A percentile compares a stretch with the other conserved stretches of the same genome.
Evolutionary conservation across 2,888 invertebrate species (phyloP).

Genomic region (Apamea sordens): DNA sequence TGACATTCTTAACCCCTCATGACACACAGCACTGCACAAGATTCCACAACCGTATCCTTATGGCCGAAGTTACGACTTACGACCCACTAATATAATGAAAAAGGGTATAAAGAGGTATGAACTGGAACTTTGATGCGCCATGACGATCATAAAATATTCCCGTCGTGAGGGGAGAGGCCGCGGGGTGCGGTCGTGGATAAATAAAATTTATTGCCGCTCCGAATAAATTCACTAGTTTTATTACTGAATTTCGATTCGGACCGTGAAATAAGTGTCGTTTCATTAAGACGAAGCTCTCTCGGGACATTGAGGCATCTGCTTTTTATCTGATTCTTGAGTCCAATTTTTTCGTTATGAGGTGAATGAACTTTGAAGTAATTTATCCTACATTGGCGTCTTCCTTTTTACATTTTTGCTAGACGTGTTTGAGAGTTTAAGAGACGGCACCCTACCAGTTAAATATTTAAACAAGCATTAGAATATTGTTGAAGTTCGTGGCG

Average conservation of each 20-base stretch:
- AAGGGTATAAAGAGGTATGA: constrained; percentile 55
- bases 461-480: constrained; percentile 4
- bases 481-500: not conserved
- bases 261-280: constrained; percentile 68
- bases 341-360: constrained; percentile 25
- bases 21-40: constrained; percentile 5
- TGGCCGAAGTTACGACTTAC: constrained; percentile 29
- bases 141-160: constrained; percentile 65
- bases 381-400: not conserved
- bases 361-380: constrained; percentile 1
- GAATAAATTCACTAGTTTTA: constrained; percentile 74
- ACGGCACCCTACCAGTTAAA: not conserved
- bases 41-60: not conserved
- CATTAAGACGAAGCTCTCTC: constrained; percentile 63
- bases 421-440: too few species aligned
- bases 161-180: constrained; percentile 30
- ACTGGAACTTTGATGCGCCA: constrained; percentile 58
- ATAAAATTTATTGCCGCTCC: constrained; percentile 72
- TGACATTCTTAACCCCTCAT: not conserved
- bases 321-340: constrained; percentile 23
- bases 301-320: constrained; percentile 31
- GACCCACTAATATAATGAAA: constrained; percentile 47
- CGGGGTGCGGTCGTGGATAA: constrained; percentile 52
- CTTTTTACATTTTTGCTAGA: not conserved
- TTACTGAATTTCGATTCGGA: constrained; percentile 68